Evolutionary conservation across 1,140 invertebrate genomes (phyloP), one percentile per base, ranked within the genome.

Genomic region (Drosophila kikkawai): DNA sequence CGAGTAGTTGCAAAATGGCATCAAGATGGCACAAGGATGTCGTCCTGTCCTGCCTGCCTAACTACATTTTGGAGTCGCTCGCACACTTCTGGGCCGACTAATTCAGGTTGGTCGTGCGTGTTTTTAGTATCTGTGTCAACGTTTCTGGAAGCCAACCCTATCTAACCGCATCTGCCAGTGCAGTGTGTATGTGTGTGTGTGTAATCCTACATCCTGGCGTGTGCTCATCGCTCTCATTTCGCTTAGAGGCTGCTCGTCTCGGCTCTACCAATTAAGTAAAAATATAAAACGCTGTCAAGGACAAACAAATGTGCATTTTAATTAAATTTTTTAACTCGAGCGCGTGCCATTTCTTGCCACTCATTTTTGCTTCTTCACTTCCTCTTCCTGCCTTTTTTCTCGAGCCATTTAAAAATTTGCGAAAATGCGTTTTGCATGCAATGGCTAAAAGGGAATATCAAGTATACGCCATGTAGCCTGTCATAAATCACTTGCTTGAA

Each of bases 271-370:
- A 88, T 88, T 88, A 87, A 83, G 65, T 76, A 75, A 82, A 82
- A 84, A 90, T 85, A 85, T 79, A 88, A 85, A 90, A 90, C 75
- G 70, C 85, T 90, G 85, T 82, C 85, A 90, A 90, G 85, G 85
- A 90, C 75, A 76, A 76, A 69, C 71, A 82, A 90, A 90, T 90
- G 85, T 85, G 85, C 79, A 90, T 90, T 90, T 90, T 90, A 90
- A 90, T 90, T 90, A 90, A 90, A 90, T 90, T 90, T 90, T 56
- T 70, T 77, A 81, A 63, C 56, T 79, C 50, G 63, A 47, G 56
- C 55, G 50, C 64, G 42, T 60, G 44, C 15, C 22, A 51, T 50
- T 56, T 59, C 58, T 58, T 67, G 45, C 41, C 42, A 34, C 45
- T 53, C 39, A 47, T 55, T 41, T 48, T 39, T 58, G 37, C 56